Evolutionary conservation across 2,113 vertebrate species (phyloP), one percentile per base, ranked within the genome.

Genomic region (Tretioscincus oriximinensis): DNA sequence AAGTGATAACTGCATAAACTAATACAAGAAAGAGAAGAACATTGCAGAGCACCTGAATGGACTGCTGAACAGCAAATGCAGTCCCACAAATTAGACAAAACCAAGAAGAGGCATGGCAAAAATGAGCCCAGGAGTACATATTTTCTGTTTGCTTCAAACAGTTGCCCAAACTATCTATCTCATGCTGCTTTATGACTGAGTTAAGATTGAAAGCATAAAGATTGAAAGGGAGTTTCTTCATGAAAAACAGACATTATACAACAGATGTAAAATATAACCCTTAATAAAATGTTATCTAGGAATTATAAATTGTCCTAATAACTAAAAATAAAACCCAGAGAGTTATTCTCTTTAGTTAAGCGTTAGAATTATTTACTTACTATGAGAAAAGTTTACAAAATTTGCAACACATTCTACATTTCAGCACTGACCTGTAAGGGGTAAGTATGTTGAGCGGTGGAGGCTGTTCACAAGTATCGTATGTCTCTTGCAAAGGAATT

Each of bases 391-490:
- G 63, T 11, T 2, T 51, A 60, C 47, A 26, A 87, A 18, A 20
- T 71, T 61, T 16, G 28, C 79, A 73, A 9, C 8, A 1, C 0
- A 60, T 76, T 41, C n/a, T 29, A 51, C 20, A 76, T 80, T 21
- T 51, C 24, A 20, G 26, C 35, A 90, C 96, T 93, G 74, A 99
- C 98, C 98, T 99, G 94, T 99, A 99, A 41, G 98, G 96, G 9
- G 97, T 95, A 90, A 99, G 97, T 91, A 99, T 99, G 91, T 99
- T 98, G 85, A 99, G 97, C 6, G 98, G 98, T 7, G 98, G 98
- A 28, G 98, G 98, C 86, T 98, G 95, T 83, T 99, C 98, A 91
- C 98, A 99, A 68, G 97, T 94, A 83, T 98, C 95, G 0, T 97
- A 99, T 1, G 97, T 98, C 92, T 99, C 98, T 92, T 98, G 97